Percentiles rank a stretch among this genome's conserved stretches.
phyloP scores from a whole-genome alignment of 2,888 invertebrate genomes.

The Xanthostigma xanthostigma region DNA sequence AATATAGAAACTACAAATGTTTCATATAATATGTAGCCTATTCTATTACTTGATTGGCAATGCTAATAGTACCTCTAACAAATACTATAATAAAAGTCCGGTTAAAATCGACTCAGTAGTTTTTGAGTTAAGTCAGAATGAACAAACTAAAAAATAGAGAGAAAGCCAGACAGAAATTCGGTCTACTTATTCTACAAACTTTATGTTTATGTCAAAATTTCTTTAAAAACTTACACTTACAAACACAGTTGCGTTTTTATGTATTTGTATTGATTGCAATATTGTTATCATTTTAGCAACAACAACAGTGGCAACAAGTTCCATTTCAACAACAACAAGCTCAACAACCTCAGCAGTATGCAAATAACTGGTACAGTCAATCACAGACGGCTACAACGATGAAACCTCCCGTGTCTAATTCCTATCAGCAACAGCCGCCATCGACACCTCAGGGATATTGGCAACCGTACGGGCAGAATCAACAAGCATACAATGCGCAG shows the following conservation, averaged over 20 bases:
- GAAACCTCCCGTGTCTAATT: constrained; percentile 14
- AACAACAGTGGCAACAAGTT: constrained; percentile 29
- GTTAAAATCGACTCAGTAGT: too few species aligned
- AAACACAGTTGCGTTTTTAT: background rate
- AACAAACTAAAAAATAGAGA: too few species aligned
- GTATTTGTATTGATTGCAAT: background rate
- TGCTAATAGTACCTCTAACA: too few species aligned
- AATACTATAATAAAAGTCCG: too few species aligned
- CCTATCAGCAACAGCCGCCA: constrained; percentile 17
- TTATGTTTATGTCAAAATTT: too few species aligned
- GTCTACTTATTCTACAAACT: too few species aligned
- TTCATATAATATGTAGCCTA: too few species aligned
- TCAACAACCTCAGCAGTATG: constrained; percentile 14
- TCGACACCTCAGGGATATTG: constrained; percentile 8
- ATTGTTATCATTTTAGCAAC: constrained; percentile 20
- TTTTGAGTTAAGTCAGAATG: too few species aligned
- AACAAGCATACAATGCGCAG: constrained; percentile 16
- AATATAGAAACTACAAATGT: too few species aligned
- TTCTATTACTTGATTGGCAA: too few species aligned
- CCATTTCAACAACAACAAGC: constrained; percentile 9
- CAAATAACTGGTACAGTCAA: constrained; percentile 31
- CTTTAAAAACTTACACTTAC: background rate
- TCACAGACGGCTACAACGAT: constrained; percentile 13
- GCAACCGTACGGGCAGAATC: constrained; percentile 25
- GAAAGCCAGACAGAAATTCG: too few species aligned